Base-by-base conservation (phyloP, 2,797 vertebrate genomes). In the Cossypha niveicapilla region DNA sequence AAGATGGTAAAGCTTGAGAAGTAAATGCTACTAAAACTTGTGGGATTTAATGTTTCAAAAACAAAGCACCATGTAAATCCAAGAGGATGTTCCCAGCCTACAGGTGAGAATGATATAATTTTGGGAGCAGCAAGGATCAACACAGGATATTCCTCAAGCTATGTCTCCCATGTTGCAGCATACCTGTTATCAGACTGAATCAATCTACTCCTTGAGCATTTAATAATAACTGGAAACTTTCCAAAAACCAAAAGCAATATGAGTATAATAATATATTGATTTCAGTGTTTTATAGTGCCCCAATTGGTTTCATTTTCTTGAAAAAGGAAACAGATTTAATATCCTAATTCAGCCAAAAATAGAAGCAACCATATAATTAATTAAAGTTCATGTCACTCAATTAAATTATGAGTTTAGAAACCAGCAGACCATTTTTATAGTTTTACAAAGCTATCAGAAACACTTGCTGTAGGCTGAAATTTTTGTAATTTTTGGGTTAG, bases 291-390 rank as follows among this genome's bases (percentile, higher is more conserved):
- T 87, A 54, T 50, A 73, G 37, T 57, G 21, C 7, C 12, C 25
- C 28, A 57, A 48, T 42, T 85, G 23, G 15, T 74, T 93, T 77
- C 4, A 74, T 68, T 86, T 74, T 80, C 74, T 67, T 88, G 67
- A 50, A 65, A 70, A 92, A 73, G 7, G 34, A 89, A 94, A 84
- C 45, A 63, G 41, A 70, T 47, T 71, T 83, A 86, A 86, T 86
- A 93, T 50, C 57, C 34, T 67, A 89, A 89, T 91, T 92, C 65
- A 87, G n/a, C 45, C 57, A 84, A 94, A 94, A 95, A 80, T 76
- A 94, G 83, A 88, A 79, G 14, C 25, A 87, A 80, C 23, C 51
- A 71, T 92, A 90, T 93, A 84, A 86, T 93, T 92, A 94, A 94
- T 92, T 88, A 66, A 94, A 94, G 57, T 75, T 93, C 90, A 76